Conservation (phyloP, 2,797 vertebrate species). For the Macropodus opercularis region DNA sequence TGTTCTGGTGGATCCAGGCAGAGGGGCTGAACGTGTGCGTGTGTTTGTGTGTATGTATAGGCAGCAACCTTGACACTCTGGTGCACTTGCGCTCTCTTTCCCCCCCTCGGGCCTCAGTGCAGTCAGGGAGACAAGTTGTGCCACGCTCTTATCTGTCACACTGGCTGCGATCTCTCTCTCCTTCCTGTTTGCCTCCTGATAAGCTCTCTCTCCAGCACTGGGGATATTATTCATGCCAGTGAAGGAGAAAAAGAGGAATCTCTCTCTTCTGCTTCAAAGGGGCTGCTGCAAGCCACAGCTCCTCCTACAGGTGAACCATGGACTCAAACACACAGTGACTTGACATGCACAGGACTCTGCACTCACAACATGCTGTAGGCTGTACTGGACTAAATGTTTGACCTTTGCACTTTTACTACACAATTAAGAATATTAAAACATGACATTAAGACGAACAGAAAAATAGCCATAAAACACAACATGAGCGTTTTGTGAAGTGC, state of each 20-base stretch:
- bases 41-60: constrained; percentile 40
- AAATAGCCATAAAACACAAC: constrained; percentile 22
- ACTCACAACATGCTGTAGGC: constrained; percentile 1
- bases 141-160: constrained; percentile 80
- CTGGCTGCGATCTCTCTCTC: constrained; percentile 76
- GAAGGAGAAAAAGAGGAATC: constrained; percentile 77
- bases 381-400: constrained; percentile 18
- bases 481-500: constrained; percentile 10
- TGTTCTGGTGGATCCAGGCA: constrained; percentile 53
- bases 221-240: constrained; percentile 75
- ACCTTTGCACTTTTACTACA: constrained; percentile 26
- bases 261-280: constrained; percentile 68
- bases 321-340: constrained; percentile 36
- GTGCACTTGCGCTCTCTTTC: constrained; percentile 76
- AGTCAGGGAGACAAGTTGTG: constrained; percentile 76
- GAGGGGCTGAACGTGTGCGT: constrained; percentile 50
- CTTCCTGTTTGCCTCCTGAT: constrained; percentile 70
- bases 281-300: constrained; percentile 79
- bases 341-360: constrained; percentile 10
- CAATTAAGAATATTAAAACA: constrained; percentile 23
- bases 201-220: constrained; percentile 72
- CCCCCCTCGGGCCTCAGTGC: constrained; percentile 67
- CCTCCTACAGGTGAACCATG: constrained; percentile 84
- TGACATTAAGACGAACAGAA: constrained; percentile 15
- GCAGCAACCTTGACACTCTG: constrained; percentile 73